Base-by-base conservation (phyloP, 1,140 invertebrate species). In the Bursaphelenchus mucronatus region DNA sequence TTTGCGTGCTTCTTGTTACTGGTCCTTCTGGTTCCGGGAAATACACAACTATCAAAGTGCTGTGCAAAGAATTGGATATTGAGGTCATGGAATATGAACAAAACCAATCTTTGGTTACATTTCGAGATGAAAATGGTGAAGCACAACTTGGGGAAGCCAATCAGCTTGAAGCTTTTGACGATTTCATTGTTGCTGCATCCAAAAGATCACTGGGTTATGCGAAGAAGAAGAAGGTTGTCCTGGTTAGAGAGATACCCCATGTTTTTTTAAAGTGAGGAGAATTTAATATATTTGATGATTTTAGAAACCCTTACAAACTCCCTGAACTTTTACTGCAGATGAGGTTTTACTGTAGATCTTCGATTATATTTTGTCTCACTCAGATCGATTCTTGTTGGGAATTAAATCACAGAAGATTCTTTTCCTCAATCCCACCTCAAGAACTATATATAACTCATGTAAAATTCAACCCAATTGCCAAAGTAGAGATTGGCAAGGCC, bases 51-150 rank as follows among this genome's bases (percentile, higher is more conserved):
- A 46, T 69, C 15, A 59, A 54, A 7, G 69, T 69, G 6, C 17
- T 69, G n/a, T 74, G 71, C 10, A 46, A 57, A 40, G 67, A 69
- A 45, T 46, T 69, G 19, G 67, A 68, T 21, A 71, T 69, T 44
- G 67, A 69, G 49, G 67, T 69, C 17, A 54, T 50, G 11, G 67
- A 69, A 66, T 69, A 65, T 40, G 67, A 69, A 41, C 49, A 58
- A 21, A 73, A 44, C 40, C 51, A 64, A 8, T 39, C 53, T 52
- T 58, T 58, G 30, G 56, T 11, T 11, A 39, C 21, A 40, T 21
- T 39, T 39, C 45, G 21, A 41, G 40, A 41, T 41, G 8, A 21
- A 8, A 9, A n/a, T 58, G 30, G 30, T 17, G 43, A 19, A 11
- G 15, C n/a, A 19, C 7, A 19, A 0, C 40, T 21, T 62, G 8